Conservation (phyloP, 2,888 invertebrate species). For the Coleophora flavipennella region DNA sequence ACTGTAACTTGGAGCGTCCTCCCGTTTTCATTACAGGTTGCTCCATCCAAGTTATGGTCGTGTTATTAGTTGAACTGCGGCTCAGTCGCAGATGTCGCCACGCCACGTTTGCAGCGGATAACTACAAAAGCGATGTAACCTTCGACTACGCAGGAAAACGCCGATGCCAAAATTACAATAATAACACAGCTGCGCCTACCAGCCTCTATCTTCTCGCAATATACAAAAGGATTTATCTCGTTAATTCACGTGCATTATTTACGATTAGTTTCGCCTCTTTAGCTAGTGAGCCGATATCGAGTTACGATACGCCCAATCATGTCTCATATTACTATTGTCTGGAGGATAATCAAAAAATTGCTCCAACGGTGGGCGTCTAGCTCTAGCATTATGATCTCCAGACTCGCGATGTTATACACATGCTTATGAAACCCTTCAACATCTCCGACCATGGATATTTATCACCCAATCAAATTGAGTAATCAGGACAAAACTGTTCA, state of each 20-base stretch:
- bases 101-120: constrained; percentile 32
- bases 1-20: constrained; percentile 12
- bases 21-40: constrained; percentile 39
- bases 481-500: constrained; percentile 26
- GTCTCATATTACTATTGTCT: constrained; percentile 59
- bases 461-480: constrained; percentile 27
- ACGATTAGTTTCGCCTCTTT: constrained; percentile 62
- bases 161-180: constrained; percentile 31
- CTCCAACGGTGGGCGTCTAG: constrained; percentile 5
- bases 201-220: constrained; percentile 22
- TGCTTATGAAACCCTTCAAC: neutral
- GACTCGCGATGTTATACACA: neutral
- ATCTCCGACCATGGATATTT: constrained; percentile 11
- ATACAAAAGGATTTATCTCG: constrained; percentile 53
- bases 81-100: constrained; percentile 45
- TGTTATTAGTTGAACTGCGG: constrained; percentile 47
- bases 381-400: constrained; percentile 3
- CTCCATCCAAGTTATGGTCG: constrained; percentile 33
- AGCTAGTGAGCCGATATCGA: constrained; percentile 48
- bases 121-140: constrained; percentile 34
- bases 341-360: constrained; percentile 36
- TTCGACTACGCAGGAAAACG: constrained; percentile 38
- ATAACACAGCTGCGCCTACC: constrained; percentile 32
- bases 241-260: constrained; percentile 63
- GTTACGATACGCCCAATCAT: constrained; percentile 60